Base-by-base conservation (phyloP, 2,888 invertebrate genomes). In the Leptopterna dolabrata region DNA sequence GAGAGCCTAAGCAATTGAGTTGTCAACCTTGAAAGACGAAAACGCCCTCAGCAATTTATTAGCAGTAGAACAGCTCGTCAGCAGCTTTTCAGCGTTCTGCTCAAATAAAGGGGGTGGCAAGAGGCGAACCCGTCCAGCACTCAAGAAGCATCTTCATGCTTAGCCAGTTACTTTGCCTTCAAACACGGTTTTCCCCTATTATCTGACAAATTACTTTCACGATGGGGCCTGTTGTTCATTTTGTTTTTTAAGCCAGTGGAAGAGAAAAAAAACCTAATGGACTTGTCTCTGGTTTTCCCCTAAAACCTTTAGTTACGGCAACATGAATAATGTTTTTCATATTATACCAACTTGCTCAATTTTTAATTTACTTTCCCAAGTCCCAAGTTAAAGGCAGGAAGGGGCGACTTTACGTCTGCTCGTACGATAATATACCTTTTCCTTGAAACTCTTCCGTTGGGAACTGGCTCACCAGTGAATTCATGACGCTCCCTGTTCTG, bases 41-140 rank as follows among this genome's bases (percentile, higher is more conserved):
- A 36, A 9, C 73, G 73, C 36, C 19, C 30, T 36, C 36, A 30
- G 73, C 30, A 73, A 73, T 73, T 41, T 73, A 73, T 73, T 73
- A 71, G 71, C 71, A 73, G 73, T 73, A 73, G 36, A 73, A 73
- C 16, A 73, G 36, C 73, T 36, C 63, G 63, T 63, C 63, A 63
- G 11, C 63, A 19, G 63, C 63, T 63, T 63, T 63, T 19, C 19
- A 6, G 63, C 63, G 14, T n/a, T 6, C 51, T 19, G 24, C 63
- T 24, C 63, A 24, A 24, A 24, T 19, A 63, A 63, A 63, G 2
- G n/a, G n/a, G 19, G 24, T 13, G 11, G 3, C 2, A 4, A 24
- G 19, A 63, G 63, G 24, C 63, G 63, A 63, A 63, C 24, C 27
- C 63, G 63, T 63, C 24, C 19, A 36, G 7, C 36, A 36, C 24